A percentile compares a stretch with the other conserved stretches of the same genome.
These are phyloP conservation scores for Spodoptera picta DNA, from an alignment of 2,888 invertebrate genomes.

Conservation along the genomic window DNA sequence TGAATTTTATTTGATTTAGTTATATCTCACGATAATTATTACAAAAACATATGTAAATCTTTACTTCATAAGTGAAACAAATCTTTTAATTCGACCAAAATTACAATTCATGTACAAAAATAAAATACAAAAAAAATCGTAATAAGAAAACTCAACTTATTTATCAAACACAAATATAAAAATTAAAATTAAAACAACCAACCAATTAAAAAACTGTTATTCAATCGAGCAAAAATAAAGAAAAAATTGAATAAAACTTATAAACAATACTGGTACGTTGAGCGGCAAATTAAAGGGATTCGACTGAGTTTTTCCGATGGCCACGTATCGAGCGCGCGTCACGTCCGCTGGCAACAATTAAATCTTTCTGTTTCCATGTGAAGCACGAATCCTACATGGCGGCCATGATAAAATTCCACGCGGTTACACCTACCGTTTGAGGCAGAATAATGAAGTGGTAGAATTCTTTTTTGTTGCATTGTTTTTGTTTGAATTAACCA, in stretches of 20 bases:
- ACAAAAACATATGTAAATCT: too few species aligned
- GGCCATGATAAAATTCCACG: constrained; percentile 46
- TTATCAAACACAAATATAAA: too few species aligned
- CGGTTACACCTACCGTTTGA: constrained; percentile 45
- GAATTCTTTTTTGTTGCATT: background rate
- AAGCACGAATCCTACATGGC: constrained; percentile 51
- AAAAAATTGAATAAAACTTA: constrained; percentile 31
- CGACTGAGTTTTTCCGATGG: constrained; percentile 48
- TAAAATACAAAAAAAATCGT: background rate
- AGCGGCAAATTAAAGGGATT: constrained; percentile 45
- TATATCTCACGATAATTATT: too few species aligned
- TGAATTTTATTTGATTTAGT: too few species aligned
- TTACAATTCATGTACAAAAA: background rate
- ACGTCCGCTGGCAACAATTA: constrained; percentile 73
- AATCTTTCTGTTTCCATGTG: constrained; percentile 62
- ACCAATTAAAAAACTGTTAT: background rate
- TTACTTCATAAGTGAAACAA: too few species aligned
- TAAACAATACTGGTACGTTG: constrained; percentile 28
- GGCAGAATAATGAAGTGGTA: constrained; percentile 44
- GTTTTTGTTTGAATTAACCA: background rate
- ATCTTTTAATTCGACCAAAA: too few species aligned
- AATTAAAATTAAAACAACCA: background rate
- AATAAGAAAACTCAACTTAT: background rate
- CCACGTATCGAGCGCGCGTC: constrained; percentile 59
- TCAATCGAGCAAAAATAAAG: constrained; percentile 5